Percentiles rank a stretch among this genome's conserved stretches.
Evolutionary conservation across 2,797 vertebrate species (phyloP).

Genomic region (Aselliscus stoliczkanus): DNA sequence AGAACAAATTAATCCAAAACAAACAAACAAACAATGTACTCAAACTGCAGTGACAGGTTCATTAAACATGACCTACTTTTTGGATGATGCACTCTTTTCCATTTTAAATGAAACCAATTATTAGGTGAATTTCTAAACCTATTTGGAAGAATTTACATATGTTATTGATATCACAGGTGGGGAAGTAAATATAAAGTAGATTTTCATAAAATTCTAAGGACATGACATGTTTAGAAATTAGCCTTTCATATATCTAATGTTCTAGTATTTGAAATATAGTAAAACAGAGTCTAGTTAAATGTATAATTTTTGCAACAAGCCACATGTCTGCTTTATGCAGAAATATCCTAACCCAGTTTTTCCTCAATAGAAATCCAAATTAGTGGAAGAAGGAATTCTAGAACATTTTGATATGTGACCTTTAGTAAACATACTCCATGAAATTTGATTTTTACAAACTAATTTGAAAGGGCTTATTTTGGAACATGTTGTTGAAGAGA

Average conservation of each 20-base stretch:
- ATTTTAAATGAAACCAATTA: neutral
- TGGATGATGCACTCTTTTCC: neutral
- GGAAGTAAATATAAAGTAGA: neutral
- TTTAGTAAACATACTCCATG: constrained; percentile 40
- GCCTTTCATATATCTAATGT: neutral
- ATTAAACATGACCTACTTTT: neutral
- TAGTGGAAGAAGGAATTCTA: neutral
- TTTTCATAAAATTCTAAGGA: neutral
- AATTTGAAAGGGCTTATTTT: constrained; percentile 48
- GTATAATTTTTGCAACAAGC: neutral
- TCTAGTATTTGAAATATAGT: neutral
- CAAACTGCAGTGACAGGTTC: neutral
- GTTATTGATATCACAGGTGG: neutral
- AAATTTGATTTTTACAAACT: constrained; percentile 54
- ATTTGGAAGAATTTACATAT: neutral
- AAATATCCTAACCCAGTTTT: neutral
- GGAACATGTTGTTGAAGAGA: neutral
- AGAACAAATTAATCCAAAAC: neutral
- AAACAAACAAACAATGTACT: neutral
- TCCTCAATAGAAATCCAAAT: constrained; percentile 35
- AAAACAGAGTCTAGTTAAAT: neutral
- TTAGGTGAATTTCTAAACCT: neutral
- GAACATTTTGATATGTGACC: constrained; percentile 27
- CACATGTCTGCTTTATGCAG: neutral
- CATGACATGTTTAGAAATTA: neutral